Evolutionary conservation across 2,113 vertebrate species (phyloP).

Genomic region (Pica pica): DNA sequence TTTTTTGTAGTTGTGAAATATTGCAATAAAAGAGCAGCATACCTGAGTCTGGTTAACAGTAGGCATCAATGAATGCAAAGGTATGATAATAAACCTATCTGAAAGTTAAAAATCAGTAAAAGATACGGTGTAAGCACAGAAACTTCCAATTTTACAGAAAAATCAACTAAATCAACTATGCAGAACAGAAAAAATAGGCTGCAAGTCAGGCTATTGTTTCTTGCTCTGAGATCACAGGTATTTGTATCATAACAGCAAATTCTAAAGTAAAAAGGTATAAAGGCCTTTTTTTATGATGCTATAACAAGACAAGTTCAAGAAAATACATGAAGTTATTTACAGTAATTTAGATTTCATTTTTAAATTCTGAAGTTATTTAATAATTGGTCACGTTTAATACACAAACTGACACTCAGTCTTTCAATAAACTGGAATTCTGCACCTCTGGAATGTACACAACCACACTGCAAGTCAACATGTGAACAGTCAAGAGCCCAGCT

Average conservation of each 20-base stretch:
- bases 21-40: slow-evolving; percentile 19
- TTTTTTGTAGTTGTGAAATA: background rate
- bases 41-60: slow-evolving; percentile 98
- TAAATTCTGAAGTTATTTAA: background rate
- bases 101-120: slow-evolving; percentile 65
- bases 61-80: slow-evolving; percentile 96
- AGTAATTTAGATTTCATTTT: background rate
- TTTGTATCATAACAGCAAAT: background rate
- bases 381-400: background rate
- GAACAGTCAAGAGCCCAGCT: background rate
- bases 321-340: background rate
- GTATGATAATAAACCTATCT: slow-evolving; percentile 96
- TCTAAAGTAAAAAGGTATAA: background rate
- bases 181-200: background rate
- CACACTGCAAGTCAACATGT: background rate
- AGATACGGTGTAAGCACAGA: background rate
- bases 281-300: background rate
- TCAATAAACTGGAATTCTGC: background rate
- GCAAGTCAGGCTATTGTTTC: background rate
- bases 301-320: background rate
- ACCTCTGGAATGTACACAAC: background rate
- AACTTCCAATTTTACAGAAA: background rate
- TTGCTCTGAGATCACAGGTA: background rate
- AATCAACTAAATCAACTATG: background rate
- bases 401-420: background rate